A percentile compares a stretch with the other conserved stretches of the same genome.
Conservation (phyloP, 2,797 vertebrate genomes). For the Austrolebias charrua region DNA sequence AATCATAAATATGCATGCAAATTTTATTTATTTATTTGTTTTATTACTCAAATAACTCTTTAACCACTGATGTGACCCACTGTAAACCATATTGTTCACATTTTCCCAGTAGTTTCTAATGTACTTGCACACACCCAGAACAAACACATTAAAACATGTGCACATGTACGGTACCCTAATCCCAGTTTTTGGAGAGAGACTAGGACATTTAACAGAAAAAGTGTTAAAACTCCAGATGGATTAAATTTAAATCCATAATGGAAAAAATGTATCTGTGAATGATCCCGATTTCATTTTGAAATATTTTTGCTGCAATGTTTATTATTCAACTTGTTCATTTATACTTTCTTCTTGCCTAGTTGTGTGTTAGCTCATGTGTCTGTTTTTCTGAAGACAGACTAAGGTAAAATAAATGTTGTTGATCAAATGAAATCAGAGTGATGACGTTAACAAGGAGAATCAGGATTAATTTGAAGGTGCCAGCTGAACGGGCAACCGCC, state of each 20-base stretch:
- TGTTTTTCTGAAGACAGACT: conserved; percentile 10
- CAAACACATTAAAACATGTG: conserved; percentile 40
- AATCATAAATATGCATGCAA: too few species aligned
- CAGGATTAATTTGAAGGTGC: conserved; percentile 28
- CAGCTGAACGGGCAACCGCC: conserved; percentile 4
- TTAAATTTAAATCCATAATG: conserved; percentile 62
- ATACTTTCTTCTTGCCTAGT: conserved; percentile 8
- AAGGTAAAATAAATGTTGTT: conserved; percentile 30
- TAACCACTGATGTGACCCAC: too few species aligned
- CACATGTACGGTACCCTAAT: conserved; percentile 48
- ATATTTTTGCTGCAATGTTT: conserved; percentile 56
- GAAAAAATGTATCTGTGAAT: conserved; percentile 72
- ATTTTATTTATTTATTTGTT: too few species aligned
- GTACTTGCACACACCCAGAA: conserved; percentile 32
- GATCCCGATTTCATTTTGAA: conserved; percentile 58
- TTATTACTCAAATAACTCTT: too few species aligned
- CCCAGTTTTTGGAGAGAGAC: conserved; percentile 51
- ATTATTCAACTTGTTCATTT: conserved; percentile 32
- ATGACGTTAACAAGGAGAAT: conserved; percentile 22
- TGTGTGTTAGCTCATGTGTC: conserved; percentile 11
- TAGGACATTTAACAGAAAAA: conserved; percentile 55
- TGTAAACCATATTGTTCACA: too few species aligned
- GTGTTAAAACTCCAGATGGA: conserved; percentile 63
- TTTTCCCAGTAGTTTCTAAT: conserved; percentile 10
- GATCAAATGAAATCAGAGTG: conserved; percentile 32